Base-by-base conservation (phyloP, 2,888 invertebrate genomes). In the Morpho deidamia region DNA sequence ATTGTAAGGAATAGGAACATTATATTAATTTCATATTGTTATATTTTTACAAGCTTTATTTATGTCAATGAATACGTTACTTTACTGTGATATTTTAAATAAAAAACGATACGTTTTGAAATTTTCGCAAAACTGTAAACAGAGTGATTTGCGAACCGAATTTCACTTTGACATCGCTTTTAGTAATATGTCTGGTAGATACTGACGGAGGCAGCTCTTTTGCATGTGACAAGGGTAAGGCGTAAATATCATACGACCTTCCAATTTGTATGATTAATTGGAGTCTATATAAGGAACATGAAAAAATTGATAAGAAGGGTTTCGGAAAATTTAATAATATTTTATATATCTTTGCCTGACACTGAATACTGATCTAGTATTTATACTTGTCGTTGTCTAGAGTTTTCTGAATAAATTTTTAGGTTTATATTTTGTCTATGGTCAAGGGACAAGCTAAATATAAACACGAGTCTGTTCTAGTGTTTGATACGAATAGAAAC, bases 231-330 rank as follows among this genome's bases (percentile, higher is more conserved):
- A 56, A 59, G 59, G 59, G 56, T 59, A 43, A 51, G 53, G 51
- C 59, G 48, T 54, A 53, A 56, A 56, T 56, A 59, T 56, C 52
- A 51, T 44, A 51, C 48, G 44, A 56, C 59, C 45, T 59, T 47
- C 53, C 51, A 56, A 59, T 59, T 59, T 56, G 53, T 56, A 54
- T 59, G 58, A 58, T 59, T 56, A 59, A 58, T 58, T 51, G 57
- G 42, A 37, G 11, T 44, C 34, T 44, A 40, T 12, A 23, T 42
- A 44, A 51, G 48, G 37, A 51, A 44, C 51, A 48, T 39, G 41
- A 47, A 44, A 35, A 51, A 49, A 41, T 34, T 41, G 41, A 48
- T 33, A 48, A n/a, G 12, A 9, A 34, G 48, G 12, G 33, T 41
- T 41, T 48, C 11, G 11, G 40, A 23, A 39, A 32, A 40, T 11